Conservation (phyloP, 2,888 invertebrate genomes). For the Drosophila kuntzei region DNA sequence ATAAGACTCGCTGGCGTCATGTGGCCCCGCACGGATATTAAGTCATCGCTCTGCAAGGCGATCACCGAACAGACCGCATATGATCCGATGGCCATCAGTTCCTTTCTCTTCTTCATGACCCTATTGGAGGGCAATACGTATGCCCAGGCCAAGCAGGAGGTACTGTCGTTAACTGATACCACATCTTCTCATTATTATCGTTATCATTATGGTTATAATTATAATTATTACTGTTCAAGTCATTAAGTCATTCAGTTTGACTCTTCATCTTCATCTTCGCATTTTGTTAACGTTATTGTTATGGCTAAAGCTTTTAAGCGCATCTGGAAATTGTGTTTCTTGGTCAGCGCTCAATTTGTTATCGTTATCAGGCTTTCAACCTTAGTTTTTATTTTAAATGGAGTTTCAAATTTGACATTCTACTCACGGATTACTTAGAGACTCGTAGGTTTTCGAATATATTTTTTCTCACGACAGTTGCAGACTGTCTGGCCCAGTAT, state of each 20-base stretch:
- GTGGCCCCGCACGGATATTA: slow-evolving; percentile 85
- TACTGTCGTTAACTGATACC: slow-evolving; percentile 58
- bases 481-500: slow-evolving; percentile 41
- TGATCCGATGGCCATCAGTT: slow-evolving; percentile 87
- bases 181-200: not conserved
- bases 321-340: slow-evolving; percentile 63
- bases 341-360: slow-evolving; percentile 52
- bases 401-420: slow-evolving; percentile 32
- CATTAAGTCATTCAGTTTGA: slow-evolving; percentile 11
- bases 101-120: slow-evolving; percentile 88
- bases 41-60: slow-evolving; percentile 85
- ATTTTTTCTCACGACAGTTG: slow-evolving; percentile 78
- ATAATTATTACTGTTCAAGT: slow-evolving; percentile 3
- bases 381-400: slow-evolving; percentile 45
- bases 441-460: slow-evolving; percentile 61
- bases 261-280: slow-evolving; percentile 13
- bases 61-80: slow-evolving; percentile 87
- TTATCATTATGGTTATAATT: not conserved
- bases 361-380: slow-evolving; percentile 32
- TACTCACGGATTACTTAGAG: not conserved
- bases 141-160: slow-evolving; percentile 86
- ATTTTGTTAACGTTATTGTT: slow-evolving; percentile 14
- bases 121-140: slow-evolving; percentile 87
- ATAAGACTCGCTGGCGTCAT: slow-evolving; percentile 87
- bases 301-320: slow-evolving; percentile 35